Percentiles rank a stretch among this genome's conserved stretches.
These are phyloP conservation scores for Acanthisitta chloris DNA, from an alignment of 2,113 vertebrate species.

Conservation along the genomic window DNA sequence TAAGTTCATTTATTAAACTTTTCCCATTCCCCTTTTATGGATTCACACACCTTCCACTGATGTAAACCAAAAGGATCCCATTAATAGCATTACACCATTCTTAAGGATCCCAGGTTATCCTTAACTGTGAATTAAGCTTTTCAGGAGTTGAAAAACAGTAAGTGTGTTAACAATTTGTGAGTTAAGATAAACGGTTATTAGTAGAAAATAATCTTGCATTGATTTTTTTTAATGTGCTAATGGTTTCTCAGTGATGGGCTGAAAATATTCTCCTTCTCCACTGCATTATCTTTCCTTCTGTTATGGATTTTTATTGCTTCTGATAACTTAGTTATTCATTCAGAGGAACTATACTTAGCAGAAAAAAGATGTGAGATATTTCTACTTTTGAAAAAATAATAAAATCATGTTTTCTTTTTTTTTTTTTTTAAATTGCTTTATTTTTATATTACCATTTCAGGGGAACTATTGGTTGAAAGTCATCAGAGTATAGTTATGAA, in stretches of 20 bases:
- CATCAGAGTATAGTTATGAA: constrained; percentile 22
- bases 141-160: neutral
- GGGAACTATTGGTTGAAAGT: neutral
- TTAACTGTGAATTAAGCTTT: neutral
- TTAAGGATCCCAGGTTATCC: neutral
- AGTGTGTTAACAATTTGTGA: neutral
- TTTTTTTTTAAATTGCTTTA: neutral
- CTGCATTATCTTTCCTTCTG: neutral
- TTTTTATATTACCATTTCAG: neutral
- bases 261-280: neutral
- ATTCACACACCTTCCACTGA: neutral
- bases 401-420: neutral
- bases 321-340: neutral
- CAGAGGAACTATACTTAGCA: neutral
- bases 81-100: neutral
- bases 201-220: neutral
- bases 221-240: neutral
- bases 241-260: neutral
- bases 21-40: neutral
- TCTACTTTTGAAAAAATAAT: neutral
- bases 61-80: neutral
- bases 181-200: neutral
- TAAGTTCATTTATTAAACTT: neutral
- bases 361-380: neutral
- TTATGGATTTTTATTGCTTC: neutral